Base-by-base conservation (phyloP, 2,113 vertebrate species). In the Euleptes europaea region DNA sequence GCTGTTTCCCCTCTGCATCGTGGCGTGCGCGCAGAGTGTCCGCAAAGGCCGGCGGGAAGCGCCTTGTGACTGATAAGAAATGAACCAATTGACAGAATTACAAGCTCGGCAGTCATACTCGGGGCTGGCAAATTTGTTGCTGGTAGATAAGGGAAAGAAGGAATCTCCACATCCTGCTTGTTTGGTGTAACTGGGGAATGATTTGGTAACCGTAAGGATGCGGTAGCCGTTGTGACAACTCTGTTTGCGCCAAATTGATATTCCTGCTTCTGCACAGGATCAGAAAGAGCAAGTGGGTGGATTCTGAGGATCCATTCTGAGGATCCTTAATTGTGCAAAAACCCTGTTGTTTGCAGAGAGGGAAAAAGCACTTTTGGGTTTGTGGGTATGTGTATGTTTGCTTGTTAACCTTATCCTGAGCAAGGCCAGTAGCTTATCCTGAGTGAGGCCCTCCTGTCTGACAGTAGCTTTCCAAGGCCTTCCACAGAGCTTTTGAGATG, bases 161-260 rank as follows among this genome's bases (percentile, higher is more conserved):
- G 28, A 77, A 14, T 0, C 0, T 83, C 15, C 40, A 38, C 9
- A 2, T 78, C 11, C 1, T 86, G 67, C 23, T 78, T 19, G 35
- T 65, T 86, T 83, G 14, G 83, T 74, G 0, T 83, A 82, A 87
- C 70, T 73, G 57, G 54, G 33, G 35, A 78, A 63, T 13, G 35
- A 28, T 6, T 21, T 85, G 80, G 78, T 67, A 77, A 66, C 35
- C 28, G n/a, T 15, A 4, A 60, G 11, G 63, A 15, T 76, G 19
- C 69, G 8, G 86, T 82, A 88, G 47, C 89, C 89, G 69, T 63
- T 83, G 3, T 60, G 60, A 73, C 44, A 87, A 33, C 71, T 72
- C 47, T 33, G 23, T 21, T 71, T 21, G 4, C 11, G 26, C 80
- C 82, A 51, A 88, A 81, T 78, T 86, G 84, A 42, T 86, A 67